A percentile compares a stretch with the other conserved stretches of the same genome.
Conservation (phyloP, 1,140 invertebrate genomes). For the Apis cerana region DNA sequence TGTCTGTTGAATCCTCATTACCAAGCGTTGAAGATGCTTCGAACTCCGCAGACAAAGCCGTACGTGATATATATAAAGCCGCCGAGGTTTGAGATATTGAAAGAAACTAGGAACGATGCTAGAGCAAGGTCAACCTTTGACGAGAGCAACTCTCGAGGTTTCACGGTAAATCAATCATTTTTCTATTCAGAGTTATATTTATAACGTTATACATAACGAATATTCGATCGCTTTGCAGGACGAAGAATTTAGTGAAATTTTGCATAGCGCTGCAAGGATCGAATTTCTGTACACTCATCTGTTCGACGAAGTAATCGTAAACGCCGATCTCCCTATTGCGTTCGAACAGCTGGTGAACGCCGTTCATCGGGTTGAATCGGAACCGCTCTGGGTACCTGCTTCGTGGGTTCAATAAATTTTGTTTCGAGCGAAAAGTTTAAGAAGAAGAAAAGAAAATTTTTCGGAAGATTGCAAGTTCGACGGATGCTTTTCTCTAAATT, state of each 20-base stretch:
- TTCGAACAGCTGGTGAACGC: conserved; percentile 93
- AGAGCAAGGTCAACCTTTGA: conserved; percentile 95
- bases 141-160: conserved; percentile 92
- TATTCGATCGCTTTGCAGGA: conserved; percentile 84
- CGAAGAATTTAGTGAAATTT: conserved; percentile 95
- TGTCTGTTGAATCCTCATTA: conserved; percentile 98
- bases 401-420: conserved; percentile 92
- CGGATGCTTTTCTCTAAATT: conserved; percentile 29
- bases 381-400: conserved; percentile 97
- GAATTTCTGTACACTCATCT: conserved; percentile 97
- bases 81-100: conserved; percentile 91
- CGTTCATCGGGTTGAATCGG: conserved; percentile 93
- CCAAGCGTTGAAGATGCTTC: conserved; percentile 95
- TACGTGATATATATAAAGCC: conserved; percentile 97
- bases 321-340: conserved; percentile 92
- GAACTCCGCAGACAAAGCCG: conserved; percentile 95
- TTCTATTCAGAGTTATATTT: no score
- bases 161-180: conserved; percentile 86
- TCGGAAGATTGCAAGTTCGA: conserved; percentile 2
- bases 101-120: conserved; percentile 89
- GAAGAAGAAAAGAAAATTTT: background rate
- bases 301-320: conserved; percentile 96
- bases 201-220: no score
- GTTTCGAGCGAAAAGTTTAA: background rate
- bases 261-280: conserved; percentile 93